phyloP scores from a whole-genome alignment of 2,113 vertebrate species.

The Alouatta palliata region DNA sequence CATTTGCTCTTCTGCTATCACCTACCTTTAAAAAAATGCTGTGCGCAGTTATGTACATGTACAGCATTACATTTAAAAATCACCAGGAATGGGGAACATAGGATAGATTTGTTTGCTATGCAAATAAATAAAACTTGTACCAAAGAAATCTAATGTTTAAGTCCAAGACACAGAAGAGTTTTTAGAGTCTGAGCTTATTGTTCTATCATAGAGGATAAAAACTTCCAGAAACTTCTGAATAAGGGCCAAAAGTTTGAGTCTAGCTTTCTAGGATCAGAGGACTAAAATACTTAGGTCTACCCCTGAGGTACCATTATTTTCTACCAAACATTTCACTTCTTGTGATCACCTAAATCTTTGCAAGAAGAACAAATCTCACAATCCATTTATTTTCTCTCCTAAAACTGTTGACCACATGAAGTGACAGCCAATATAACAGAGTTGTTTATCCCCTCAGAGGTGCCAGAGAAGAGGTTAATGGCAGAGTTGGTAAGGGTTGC shows the following conservation, averaged over 20 bases:
- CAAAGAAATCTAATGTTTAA: conserved; percentile 13
- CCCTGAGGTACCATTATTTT: background rate
- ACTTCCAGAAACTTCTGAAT: conserved; percentile 26
- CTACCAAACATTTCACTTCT: background rate
- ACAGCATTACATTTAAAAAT: background rate
- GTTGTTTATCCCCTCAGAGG: background rate
- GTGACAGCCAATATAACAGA: background rate
- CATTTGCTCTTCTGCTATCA: background rate
- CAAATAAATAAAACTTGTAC: background rate
- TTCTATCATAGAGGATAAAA: background rate
- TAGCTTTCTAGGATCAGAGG: background rate
- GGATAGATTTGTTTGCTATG: background rate
- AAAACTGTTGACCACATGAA: background rate
- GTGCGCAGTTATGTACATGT: background rate
- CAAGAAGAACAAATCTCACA: background rate
- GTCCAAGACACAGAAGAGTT: background rate
- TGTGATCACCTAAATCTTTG: background rate
- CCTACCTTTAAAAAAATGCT: background rate
- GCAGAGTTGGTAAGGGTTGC: background rate
- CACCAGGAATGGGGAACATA: background rate
- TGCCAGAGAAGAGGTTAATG: background rate
- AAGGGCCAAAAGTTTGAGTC: background rate
- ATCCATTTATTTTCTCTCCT: background rate
- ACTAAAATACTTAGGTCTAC: background rate
- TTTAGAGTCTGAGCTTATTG: background rate